phyloP scores from a whole-genome alignment of 2,888 invertebrate genomes.

The Aphidius colemani region DNA sequence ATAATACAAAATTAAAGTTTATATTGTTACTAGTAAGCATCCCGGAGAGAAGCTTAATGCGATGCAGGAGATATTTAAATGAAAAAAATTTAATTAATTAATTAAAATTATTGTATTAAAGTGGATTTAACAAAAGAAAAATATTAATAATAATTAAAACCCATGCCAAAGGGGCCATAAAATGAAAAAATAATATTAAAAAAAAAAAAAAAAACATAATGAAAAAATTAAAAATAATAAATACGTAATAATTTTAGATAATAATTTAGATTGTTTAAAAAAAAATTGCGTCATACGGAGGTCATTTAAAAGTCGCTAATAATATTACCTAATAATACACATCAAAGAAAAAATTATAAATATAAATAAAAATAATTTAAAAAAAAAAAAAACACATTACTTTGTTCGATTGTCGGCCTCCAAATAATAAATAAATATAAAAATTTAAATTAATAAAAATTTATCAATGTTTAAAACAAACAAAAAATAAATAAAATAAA shows the following conservation, averaged over 20 bases:
- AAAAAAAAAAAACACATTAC: too few relatives aligned
- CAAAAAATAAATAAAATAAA: too few relatives aligned
- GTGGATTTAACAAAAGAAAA: constrained; percentile 19
- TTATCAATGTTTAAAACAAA: constrained; percentile 51
- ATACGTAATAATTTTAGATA: too few relatives aligned
- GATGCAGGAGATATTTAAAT: neutral
- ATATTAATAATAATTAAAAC: constrained; percentile 22
- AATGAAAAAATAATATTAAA: constrained; percentile 30
- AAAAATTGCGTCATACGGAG: too few relatives aligned
- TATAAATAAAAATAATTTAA: too few relatives aligned
- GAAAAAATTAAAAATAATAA: too few relatives aligned
- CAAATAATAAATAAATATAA: constrained; percentile 16
- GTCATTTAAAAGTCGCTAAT: constrained; percentile 26
- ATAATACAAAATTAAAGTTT: too few relatives aligned
- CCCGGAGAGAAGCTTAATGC: neutral
- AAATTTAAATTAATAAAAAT: constrained; percentile 33
- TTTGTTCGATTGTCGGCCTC: constrained; percentile 12
- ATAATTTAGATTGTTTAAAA: too few relatives aligned
- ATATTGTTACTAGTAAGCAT: neutral
- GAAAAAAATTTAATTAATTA: constrained; percentile 19
- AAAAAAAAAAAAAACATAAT: constrained; percentile 21
- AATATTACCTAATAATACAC: constrained; percentile 11
- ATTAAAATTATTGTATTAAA: constrained; percentile 4
- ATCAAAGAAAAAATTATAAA: constrained; percentile 1
- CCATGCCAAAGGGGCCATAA: constrained; percentile 45